phyloP scores from a whole-genome alignment of 2,888 invertebrate species.

The Chironomus tentans region DNA sequence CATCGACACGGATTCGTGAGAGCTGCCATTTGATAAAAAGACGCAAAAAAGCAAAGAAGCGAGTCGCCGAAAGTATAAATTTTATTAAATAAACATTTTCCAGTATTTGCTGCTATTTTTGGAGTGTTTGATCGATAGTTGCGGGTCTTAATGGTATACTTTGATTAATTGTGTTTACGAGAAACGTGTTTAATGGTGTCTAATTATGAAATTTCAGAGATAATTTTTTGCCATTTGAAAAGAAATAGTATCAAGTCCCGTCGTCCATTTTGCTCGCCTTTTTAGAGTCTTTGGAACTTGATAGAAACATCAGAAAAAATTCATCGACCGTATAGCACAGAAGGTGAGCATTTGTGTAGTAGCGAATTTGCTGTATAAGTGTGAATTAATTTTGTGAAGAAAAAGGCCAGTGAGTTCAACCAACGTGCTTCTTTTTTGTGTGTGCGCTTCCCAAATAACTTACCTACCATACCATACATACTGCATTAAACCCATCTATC shows the following conservation, averaged over 20 bases:
- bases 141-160: background rate
- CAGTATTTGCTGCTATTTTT: background rate
- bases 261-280: background rate
- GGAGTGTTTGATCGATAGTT: background rate
- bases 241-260: background rate
- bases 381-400: background rate
- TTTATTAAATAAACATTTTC: background rate
- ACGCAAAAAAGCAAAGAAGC: too few species aligned
- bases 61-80: too few species aligned
- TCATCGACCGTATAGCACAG: background rate
- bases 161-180: background rate
- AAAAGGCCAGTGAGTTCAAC: too few species aligned
- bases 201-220: background rate
- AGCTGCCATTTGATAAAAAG: too few species aligned
- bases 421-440: background rate
- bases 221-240: background rate
- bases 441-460: background rate
- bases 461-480: too few species aligned
- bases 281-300: background rate
- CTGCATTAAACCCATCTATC: background rate
- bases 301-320: background rate
- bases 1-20: too few species aligned
- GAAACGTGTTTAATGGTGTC: background rate
- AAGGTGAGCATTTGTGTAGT: background rate
- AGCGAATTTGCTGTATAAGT: background rate